Evolutionary conservation across 64 coral and sea anemone genomes (phyloP), one percentile per base, ranked within the genome.

Genomic region (Porites australiensis): DNA sequence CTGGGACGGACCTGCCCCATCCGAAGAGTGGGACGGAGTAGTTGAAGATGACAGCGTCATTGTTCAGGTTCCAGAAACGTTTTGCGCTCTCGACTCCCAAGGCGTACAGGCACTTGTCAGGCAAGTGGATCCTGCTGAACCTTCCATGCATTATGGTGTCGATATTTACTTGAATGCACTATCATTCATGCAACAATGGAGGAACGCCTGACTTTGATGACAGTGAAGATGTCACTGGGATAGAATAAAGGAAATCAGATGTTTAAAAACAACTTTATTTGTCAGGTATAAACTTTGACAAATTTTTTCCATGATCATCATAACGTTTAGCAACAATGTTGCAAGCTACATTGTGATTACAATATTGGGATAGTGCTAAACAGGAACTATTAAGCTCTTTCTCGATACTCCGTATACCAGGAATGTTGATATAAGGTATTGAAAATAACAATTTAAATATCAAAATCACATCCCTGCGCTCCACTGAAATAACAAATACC

Each of bases 1-100:
- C 79, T 82, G 43, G 55, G 79, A 82, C 14, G 79, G 79, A 12
- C 79, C 79, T 44, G 61, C 81, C 16, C 60, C 81, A 83, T 77
- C 75, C 46, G 46, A 77, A 77, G 75, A 77, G 18, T 77, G 75
- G 75, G 46, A 77, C n/a, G 44, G 75, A 64, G 12, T 64, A 64
- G 61, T 64, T 64, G 61, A 64, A 64, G 71, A 74, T 74, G 71
- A 47, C 44, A 74, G 71, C 71, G 3, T 74, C 27, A 48, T 47
- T 74, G 71, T 47, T 74, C 5, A 74, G 44, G 44, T 48, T 74
- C 71, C 71, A 74, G 71, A 47, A 48, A 74, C 27, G 71, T 74
- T 74, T 48, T 48, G 37, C 4, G 44, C 71, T 47, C 43, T 47
- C 3, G 2, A 74, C 27, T 47, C 71, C 71, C 71, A 74, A 44